Conservation (phyloP, 2,888 invertebrate genomes). For the Tanaodytes sp. region DNA sequence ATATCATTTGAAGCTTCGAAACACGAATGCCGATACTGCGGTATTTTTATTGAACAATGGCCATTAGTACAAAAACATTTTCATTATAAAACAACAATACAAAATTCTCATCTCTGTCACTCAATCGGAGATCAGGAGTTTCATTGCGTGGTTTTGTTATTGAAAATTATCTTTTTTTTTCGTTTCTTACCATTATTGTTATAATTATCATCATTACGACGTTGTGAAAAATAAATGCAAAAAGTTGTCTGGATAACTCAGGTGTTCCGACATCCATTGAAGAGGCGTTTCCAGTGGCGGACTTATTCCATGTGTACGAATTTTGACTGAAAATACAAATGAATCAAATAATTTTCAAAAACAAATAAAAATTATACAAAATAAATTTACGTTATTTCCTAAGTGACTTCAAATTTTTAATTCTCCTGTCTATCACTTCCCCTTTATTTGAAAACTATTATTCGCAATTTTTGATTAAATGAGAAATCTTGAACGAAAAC, state of each 20-base stretch:
- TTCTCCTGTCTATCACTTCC: too few relatives aligned
- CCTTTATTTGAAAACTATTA: too few relatives aligned
- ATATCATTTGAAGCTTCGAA: too few relatives aligned
- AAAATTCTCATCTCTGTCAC: conserved; percentile 19
- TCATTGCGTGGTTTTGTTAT: too few relatives aligned
- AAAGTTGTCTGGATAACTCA: conserved; percentile 99
- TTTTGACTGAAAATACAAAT: conserved; percentile 79
- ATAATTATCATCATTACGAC: conserved; percentile 60
- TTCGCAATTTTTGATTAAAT: too few relatives aligned
- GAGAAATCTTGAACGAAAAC: too few relatives aligned
- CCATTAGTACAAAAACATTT: conserved; percentile 4
- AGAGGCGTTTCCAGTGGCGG: conserved; percentile 91
- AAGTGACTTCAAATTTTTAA: too few relatives aligned
- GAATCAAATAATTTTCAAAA: conserved; percentile 10
- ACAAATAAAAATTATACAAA: too few relatives aligned
- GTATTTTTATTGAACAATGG: conserved; percentile 3
- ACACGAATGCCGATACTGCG: too few relatives aligned
- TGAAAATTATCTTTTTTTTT: too few relatives aligned
- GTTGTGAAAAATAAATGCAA: conserved; percentile 84
- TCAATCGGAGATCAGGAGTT: conserved; percentile 39
- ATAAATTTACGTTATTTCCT: too few relatives aligned
- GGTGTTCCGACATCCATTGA: conserved; percentile 97
- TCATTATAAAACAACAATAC: conserved; percentile 18
- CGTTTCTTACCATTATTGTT: not conserved
- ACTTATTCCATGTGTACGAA: conserved; percentile 91